Percentiles rank a stretch among this genome's conserved stretches.
Conservation (phyloP, 2,888 invertebrate species). For the Petrophora chlorosata region DNA sequence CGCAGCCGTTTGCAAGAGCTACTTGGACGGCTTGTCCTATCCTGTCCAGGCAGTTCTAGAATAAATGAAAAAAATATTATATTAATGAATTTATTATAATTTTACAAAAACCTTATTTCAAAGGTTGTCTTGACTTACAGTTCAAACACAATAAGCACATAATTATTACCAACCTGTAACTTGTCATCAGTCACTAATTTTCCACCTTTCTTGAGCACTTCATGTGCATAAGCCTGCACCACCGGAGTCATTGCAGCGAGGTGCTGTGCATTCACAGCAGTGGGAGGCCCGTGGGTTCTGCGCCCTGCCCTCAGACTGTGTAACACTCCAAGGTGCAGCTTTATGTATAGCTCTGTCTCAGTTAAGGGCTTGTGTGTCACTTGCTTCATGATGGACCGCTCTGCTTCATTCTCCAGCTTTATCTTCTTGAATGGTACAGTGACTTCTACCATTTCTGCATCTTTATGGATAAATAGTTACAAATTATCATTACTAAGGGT, state of each 20-base stretch:
- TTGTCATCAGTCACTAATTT: slow-evolving; percentile 66
- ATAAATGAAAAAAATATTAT: slow-evolving; percentile 31
- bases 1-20: slow-evolving; percentile 89
- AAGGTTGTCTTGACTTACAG: not conserved
- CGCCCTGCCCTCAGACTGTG: slow-evolving; percentile 85
- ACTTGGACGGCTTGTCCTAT: slow-evolving; percentile 93
- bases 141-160: slow-evolving; percentile 14
- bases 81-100: no score
- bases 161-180: slow-evolving; percentile 59
- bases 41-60: slow-evolving; percentile 88
- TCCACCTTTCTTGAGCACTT: slow-evolving; percentile 57
- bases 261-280: slow-evolving; percentile 86
- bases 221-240: slow-evolving; percentile 71
- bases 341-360: slow-evolving; percentile 82
- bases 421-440: slow-evolving; percentile 66
- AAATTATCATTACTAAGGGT: not conserved
- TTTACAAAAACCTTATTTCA: not conserved
- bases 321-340: slow-evolving; percentile 87
- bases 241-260: slow-evolving; percentile 77
- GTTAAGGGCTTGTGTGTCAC: slow-evolving; percentile 49
- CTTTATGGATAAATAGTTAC: slow-evolving; percentile 44
- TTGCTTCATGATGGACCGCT: slow-evolving; percentile 52
- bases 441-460: slow-evolving; percentile 66
- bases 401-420: slow-evolving; percentile 64
- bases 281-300: slow-evolving; percentile 76